Percentiles rank a stretch among this genome's conserved stretches.
These are phyloP conservation scores for Tachina fera DNA, from an alignment of 2,888 invertebrate genomes.

Conservation along the genomic window DNA sequence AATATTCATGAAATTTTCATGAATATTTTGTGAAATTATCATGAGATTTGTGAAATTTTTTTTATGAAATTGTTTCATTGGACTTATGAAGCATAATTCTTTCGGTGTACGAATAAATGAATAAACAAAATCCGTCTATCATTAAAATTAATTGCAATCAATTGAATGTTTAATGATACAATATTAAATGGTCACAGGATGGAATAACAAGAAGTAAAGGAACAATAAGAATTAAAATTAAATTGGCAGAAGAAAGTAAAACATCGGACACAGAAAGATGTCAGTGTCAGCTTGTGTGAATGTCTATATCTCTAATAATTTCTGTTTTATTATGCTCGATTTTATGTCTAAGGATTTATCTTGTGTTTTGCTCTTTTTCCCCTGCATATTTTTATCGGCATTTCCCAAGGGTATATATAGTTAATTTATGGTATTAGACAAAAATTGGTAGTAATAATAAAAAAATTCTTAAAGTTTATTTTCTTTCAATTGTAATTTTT, in stretches of 20 bases:
- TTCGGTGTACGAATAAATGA: constrained; percentile 24
- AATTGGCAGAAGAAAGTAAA: neutral
- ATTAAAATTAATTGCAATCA: constrained; percentile 70
- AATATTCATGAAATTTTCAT: too few species aligned
- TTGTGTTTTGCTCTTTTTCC: neutral
- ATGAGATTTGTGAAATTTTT: too few species aligned
- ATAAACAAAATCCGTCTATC: constrained; percentile 46
- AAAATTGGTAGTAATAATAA: too few species aligned
- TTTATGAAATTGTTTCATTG: too few species aligned
- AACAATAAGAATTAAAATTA: neutral
- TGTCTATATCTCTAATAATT: neutral
- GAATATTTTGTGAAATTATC: too few species aligned
- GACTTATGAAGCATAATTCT: too few species aligned
- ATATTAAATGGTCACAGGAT: constrained; percentile 26
- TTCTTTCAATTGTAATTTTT: too few species aligned
- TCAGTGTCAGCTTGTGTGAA: neutral
- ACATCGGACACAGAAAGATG: neutral
- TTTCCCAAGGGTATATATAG: too few species aligned
- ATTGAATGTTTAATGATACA: constrained; percentile 60
- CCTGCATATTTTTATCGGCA: too few species aligned
- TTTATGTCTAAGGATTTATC: neutral
- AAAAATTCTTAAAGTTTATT: too few species aligned
- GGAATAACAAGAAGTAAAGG: constrained; percentile 10
- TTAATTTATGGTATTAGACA: too few species aligned
- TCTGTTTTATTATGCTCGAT: neutral